phyloP scores from a whole-genome alignment of 2,797 vertebrate species.

The Avahi laniger region DNA sequence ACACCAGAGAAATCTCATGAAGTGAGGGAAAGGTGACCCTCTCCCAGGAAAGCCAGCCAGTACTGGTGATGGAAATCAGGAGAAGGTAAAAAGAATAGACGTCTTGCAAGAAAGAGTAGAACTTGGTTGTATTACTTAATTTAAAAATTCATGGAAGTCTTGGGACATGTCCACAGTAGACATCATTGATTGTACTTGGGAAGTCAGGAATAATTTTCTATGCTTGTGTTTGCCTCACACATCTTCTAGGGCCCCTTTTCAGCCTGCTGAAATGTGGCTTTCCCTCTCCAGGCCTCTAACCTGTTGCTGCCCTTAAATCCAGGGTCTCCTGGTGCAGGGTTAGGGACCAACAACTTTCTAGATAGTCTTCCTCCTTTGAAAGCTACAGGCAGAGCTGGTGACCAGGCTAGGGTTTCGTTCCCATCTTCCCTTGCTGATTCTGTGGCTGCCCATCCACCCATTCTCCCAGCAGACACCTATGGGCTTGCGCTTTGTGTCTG shows the following conservation, averaged over 20 bases:
- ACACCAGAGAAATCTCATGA: not conserved
- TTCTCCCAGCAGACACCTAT: fast-evolving
- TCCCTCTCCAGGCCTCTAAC: not conserved
- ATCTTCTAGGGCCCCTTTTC: too few relatives aligned
- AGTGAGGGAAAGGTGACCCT: not conserved
- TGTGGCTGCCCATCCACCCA: not conserved
- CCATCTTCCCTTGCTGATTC: not conserved
- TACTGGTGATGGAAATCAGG: not conserved
- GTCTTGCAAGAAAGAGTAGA: not conserved
- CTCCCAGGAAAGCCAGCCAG: not conserved
- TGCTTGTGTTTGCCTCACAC: not conserved
- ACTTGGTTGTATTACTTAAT: not conserved
- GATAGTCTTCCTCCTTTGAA: not conserved
- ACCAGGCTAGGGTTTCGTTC: not conserved
- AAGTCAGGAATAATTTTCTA: not conserved
- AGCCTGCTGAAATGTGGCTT: not conserved
- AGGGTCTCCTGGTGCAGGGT: not conserved
- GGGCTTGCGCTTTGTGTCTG: not conserved
- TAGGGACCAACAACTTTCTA: not conserved
- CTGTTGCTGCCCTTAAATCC: not conserved
- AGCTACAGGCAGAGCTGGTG: not conserved
- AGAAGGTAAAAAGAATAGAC: not conserved
- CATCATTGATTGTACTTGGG: not conserved
- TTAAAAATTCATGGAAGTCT: not conserved
- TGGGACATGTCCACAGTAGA: not conserved